Evolutionary conservation across 2,113 vertebrate species (phyloP).

Genomic region (Trematomus loennbergii): DNA sequence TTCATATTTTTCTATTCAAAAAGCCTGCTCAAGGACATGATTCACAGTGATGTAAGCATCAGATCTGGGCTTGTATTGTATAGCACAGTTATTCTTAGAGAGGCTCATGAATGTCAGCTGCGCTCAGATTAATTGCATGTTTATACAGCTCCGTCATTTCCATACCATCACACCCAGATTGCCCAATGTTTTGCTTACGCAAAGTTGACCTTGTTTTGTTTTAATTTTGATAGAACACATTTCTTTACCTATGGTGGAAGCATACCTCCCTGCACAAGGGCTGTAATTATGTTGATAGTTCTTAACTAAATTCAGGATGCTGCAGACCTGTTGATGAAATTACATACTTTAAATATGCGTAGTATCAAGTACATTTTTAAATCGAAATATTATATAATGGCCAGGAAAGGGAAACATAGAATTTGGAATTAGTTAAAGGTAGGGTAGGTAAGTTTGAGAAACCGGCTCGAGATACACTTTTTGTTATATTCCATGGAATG

Average conservation of each 20-base stretch:
- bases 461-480: too few species aligned
- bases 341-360: neutral
- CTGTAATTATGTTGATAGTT: neutral
- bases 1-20: neutral
- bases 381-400: neutral
- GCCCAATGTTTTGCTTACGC: neutral
- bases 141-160: conserved; percentile 55
- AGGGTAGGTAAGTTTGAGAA: too few species aligned
- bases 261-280: neutral
- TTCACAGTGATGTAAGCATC: conserved; percentile 41
- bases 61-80: conserved; percentile 32
- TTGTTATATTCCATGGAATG: too few species aligned
- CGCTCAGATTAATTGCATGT: conserved; percentile 59
- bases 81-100: conserved; percentile 52
- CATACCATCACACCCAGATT: conserved; percentile 25
- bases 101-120: conserved; percentile 61
- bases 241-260: neutral
- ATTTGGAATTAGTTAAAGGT: neutral
- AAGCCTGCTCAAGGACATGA: conserved; percentile 26
- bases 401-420: neutral
- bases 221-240: neutral
- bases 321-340: neutral
- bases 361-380: neutral
- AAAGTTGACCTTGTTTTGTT: neutral
- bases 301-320: neutral